Conservation (phyloP, 2,113 vertebrate species). For the Paracanthobrama guichenoti region DNA sequence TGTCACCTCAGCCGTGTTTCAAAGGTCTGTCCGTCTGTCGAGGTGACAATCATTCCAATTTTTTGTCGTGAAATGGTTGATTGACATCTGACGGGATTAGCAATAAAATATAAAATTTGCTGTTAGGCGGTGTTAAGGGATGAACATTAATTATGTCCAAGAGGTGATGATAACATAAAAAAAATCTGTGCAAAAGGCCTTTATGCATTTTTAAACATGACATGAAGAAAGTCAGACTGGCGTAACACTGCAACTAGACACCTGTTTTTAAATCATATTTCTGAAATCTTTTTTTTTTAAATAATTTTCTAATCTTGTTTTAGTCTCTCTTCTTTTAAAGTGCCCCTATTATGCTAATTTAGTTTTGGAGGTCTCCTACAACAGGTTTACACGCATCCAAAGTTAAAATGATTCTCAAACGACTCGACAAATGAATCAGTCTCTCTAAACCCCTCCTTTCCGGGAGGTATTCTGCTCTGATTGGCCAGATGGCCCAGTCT, state of each 20-base stretch:
- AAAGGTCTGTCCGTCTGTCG: background rate
- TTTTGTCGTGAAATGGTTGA: constrained; percentile 8
- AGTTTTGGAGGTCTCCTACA: too few relatives aligned
- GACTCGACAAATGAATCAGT: too few relatives aligned
- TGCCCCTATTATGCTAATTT: too few relatives aligned
- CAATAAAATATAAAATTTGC: background rate
- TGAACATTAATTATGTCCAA: background rate
- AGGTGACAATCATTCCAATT: constrained; percentile 30
- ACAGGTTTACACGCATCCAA: too few relatives aligned
- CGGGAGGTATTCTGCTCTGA: too few relatives aligned
- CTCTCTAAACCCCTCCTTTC: too few relatives aligned
- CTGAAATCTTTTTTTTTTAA: background rate
- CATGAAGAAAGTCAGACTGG: background rate
- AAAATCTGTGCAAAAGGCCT: background rate
- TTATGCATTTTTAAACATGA: background rate
- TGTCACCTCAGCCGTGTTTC: constrained; percentile 11
- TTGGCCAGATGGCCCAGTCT: too few relatives aligned
- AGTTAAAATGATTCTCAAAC: too few relatives aligned
- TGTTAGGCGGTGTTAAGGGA: background rate
- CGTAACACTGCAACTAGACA: background rate
- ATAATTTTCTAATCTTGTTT: too few relatives aligned
- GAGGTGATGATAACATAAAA: background rate
- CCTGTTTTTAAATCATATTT: background rate
- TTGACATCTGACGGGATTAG: constrained; percentile 32
- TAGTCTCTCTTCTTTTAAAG: too few relatives aligned